These are phyloP conservation scores for Pectinophora gossypiella DNA, from an alignment of 1,140 invertebrate species.

Conservation along the genomic window DNA sequence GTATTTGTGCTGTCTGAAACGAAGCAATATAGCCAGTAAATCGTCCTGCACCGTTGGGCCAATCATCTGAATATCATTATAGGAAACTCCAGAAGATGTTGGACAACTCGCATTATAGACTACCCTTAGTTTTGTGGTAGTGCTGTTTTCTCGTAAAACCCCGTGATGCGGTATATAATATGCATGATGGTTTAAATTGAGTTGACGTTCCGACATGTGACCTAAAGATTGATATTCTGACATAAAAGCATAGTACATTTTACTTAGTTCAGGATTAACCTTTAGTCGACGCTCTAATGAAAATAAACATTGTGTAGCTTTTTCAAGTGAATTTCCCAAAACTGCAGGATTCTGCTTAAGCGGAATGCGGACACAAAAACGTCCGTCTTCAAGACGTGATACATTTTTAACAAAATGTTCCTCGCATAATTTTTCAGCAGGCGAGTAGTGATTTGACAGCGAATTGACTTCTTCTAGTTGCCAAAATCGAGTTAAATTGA, in stretches of 20 bases:
- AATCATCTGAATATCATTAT: conserved; percentile 37
- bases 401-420: conserved; percentile 10
- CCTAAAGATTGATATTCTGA: conserved; percentile 1
- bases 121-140: conserved; percentile 6
- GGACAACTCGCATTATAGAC: conserved; percentile 8
- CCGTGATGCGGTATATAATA: conserved; percentile 6
- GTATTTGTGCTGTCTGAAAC: conserved; percentile 31
- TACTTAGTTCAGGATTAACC: background rate
- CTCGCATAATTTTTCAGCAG: conserved; percentile 7
- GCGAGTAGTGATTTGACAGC: background rate
- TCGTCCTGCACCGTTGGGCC: conserved; percentile 49
- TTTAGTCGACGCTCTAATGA: conserved; percentile 1
- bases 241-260: conserved; percentile 6
- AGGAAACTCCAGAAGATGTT: conserved; percentile 26
- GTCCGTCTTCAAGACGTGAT: conserved; percentile 4
- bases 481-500: conserved; percentile 7
- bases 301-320: conserved; percentile 6
- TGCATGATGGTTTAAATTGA: background rate
- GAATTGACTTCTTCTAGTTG: conserved; percentile 8
- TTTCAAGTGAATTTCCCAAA: conserved; percentile 7
- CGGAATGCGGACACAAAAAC: conserved; percentile 6
- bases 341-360: background rate
- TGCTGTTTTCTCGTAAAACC: conserved; percentile 1
- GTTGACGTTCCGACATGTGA: conserved; percentile 4
- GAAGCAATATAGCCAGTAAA: conserved; percentile 34